Evolutionary conservation across 1,140 invertebrate species (phyloP), one percentile per base, ranked within the genome.

Genomic region (Neuroterus valhalla): DNA sequence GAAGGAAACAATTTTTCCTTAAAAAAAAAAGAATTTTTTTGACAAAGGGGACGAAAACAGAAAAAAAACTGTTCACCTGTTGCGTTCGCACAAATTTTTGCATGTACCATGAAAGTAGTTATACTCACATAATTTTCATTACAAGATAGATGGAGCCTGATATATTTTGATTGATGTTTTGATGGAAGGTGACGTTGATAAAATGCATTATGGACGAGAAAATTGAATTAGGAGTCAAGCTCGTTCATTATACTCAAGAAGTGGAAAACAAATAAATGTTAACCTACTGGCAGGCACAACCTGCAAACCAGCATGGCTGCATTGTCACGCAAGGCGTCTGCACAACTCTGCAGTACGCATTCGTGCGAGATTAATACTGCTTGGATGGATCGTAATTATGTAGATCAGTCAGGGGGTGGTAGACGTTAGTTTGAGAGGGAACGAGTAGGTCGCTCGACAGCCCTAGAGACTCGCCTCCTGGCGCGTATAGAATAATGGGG

Each of bases 401-500:
- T 70, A 74, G 74, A 42, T 71, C 76, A 77, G 72, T 83, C 75
- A 44, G 62, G 72, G 76, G 72, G 76, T 72, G 66, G 66, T 66
- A 68, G 71, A 48, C 23, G 55, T 31, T 62, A 26, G 26, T 78
- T 62, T 62, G 55, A 6, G 55, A 55, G 55, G 17, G 55, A 62
- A 62, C 55, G 81, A 80, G 75, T 82, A 79, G 82, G 76, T 82
- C 81, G 84, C 78, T 82, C 82, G 85, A 86, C 83, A 85, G 84
- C 84, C 76, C 81, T 81, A 80, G 85, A 85, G 82, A 85, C 83
- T 75, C 80, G 81, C 71, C 8, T 44, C 3, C 68, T 84, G 83
- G 81, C 76, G 83, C 76, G 82, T 80, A 79, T 85, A 81, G 84
- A 84, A 86, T 86, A 86, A 86, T 85, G 79, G 84, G 81, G 77